These are phyloP conservation scores for Plebejus argus DNA, from an alignment of 2,888 invertebrate species.

Conservation along the genomic window DNA sequence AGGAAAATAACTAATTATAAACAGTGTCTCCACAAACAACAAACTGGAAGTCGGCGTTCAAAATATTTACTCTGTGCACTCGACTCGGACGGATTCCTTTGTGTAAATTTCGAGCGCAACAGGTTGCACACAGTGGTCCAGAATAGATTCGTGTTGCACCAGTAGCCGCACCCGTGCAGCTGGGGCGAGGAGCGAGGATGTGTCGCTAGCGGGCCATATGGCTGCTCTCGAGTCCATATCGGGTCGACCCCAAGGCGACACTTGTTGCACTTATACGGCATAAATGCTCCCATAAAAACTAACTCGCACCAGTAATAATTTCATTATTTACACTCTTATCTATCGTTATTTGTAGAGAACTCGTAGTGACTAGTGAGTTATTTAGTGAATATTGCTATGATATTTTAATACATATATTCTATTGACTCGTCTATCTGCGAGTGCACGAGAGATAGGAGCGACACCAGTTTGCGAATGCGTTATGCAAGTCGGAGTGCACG, in stretches of 20 bases:
- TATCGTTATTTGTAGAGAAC: constrained; percentile 25
- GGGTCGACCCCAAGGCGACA: constrained; percentile 76
- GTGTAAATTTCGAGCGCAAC: constrained; percentile 25
- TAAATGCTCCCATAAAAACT: constrained; percentile 69
- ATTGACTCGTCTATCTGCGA: constrained; percentile 47
- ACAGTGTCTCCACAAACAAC: constrained; percentile 30
- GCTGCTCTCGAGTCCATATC: constrained; percentile 72
- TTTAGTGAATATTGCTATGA: not conserved
- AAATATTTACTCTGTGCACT: constrained; percentile 5
- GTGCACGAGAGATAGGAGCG: constrained; percentile 62
- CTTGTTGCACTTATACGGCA: constrained; percentile 80
- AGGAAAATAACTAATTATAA: constrained; percentile 30
- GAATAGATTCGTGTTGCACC: constrained; percentile 53
- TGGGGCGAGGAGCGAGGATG: constrained; percentile 65
- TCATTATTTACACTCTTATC: constrained; percentile 54
- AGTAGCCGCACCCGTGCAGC: constrained; percentile 51
- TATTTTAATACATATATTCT: not conserved
- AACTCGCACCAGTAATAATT: constrained; percentile 59
- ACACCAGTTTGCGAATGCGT: constrained; percentile 58
- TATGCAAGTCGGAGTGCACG: constrained; percentile 67
- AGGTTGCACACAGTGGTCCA: constrained; percentile 46
- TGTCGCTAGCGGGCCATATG: constrained; percentile 73
- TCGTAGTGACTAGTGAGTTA: not conserved
- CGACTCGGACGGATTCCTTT: constrained; percentile 3
- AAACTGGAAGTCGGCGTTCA: constrained; percentile 23